A percentile compares a stretch with the other conserved stretches of the same genome.
Evolutionary conservation across 2,797 vertebrate species (phyloP).

Genomic region (Chromis chromis): DNA sequence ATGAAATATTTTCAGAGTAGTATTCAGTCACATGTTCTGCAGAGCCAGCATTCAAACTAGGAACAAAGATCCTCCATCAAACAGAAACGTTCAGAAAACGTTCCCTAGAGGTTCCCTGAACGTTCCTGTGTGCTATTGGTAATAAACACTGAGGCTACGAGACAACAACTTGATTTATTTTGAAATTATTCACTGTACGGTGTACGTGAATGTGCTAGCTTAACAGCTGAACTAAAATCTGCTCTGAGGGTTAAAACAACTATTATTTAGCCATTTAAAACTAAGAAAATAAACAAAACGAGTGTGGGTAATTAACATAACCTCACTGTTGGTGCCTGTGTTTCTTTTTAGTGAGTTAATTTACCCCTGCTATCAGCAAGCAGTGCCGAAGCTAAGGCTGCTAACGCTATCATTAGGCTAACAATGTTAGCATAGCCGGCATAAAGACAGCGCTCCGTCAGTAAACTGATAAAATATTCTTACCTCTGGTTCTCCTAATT

Average conservation of each 20-base stretch:
- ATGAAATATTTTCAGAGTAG: too few species aligned
- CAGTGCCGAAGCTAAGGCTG: slow-evolving; percentile 29
- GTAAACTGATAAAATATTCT: slow-evolving; percentile 10
- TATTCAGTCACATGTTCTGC: neutral
- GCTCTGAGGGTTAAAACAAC: slow-evolving; percentile 24
- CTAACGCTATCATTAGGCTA: slow-evolving; percentile 70
- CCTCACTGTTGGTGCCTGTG: neutral
- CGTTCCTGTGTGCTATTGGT: too few species aligned
- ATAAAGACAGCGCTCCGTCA: slow-evolving; percentile 41
- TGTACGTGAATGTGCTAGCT: slow-evolving; percentile 16
- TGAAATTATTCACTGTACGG: slow-evolving; percentile 44
- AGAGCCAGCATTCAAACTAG: neutral
- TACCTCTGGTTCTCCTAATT: slow-evolving; percentile 58
- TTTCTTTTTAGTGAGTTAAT: slow-evolving; percentile 6
- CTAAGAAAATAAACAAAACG: neutral
- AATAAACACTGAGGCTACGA: too few species aligned
- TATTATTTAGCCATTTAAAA: neutral
- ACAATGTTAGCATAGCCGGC: slow-evolving; percentile 70
- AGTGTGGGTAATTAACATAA: neutral
- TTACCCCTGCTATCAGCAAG: slow-evolving; percentile 32
- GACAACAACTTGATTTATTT: slow-evolving; percentile 48
- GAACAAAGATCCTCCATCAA: neutral
- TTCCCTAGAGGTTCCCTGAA: too few species aligned
- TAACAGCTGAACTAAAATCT: slow-evolving; percentile 38
- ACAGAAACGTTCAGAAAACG: too few species aligned